A percentile compares a stretch with the other conserved stretches of the same genome.
These are phyloP conservation scores for Cryptoprocta ferox DNA, from an alignment of 2,797 vertebrate genomes.

Conservation along the genomic window DNA sequence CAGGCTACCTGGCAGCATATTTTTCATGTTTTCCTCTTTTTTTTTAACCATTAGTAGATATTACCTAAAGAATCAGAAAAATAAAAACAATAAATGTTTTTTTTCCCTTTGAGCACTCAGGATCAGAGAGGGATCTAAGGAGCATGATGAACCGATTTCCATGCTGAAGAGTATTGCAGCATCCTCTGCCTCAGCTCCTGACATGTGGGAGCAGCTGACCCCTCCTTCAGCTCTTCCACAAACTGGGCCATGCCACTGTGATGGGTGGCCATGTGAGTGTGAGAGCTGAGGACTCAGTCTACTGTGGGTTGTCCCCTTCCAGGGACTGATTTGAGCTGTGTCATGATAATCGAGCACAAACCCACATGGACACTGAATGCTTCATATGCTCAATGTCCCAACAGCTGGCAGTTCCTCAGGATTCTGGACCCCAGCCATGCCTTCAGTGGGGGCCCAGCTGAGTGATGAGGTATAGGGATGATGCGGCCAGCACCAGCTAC, in stretches of 20 bases:
- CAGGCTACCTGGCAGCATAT: background rate
- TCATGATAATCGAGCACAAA: background rate
- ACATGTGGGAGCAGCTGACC: background rate
- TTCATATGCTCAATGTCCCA: background rate
- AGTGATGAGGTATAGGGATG: background rate
- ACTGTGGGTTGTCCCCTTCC: background rate
- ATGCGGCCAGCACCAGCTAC: too few relatives aligned
- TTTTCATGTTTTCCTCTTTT: too few relatives aligned
- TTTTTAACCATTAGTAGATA: background rate
- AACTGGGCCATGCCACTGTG: background rate
- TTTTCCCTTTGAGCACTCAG: background rate
- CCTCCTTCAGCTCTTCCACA: background rate
- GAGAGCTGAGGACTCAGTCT: background rate
- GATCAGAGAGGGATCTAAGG: background rate
- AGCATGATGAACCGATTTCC: background rate
- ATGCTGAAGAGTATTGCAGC: background rate
- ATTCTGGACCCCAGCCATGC: background rate
- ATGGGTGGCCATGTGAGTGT: background rate
- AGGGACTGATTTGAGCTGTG: background rate
- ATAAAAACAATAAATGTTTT: background rate
- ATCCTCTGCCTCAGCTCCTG: background rate
- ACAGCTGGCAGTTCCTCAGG: background rate
- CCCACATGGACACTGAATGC: background rate
- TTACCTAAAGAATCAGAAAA: conserved; percentile 12
- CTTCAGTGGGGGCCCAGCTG: background rate